Percentiles rank a stretch among this genome's conserved stretches.
Evolutionary conservation across 2,888 invertebrate genomes (phyloP).

Genomic region (Sepiola atlantica): DNA sequence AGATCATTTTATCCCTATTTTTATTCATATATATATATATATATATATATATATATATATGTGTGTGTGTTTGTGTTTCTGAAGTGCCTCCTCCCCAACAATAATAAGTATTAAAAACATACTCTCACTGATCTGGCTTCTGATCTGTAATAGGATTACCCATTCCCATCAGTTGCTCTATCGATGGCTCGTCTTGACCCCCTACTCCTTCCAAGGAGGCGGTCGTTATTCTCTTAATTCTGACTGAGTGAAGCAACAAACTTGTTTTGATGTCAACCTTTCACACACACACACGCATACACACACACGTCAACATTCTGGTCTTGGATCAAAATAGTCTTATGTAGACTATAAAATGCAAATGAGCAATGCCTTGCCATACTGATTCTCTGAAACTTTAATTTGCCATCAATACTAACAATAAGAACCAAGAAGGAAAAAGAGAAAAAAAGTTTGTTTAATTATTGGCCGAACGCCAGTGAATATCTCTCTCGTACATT

Average conservation of each 20-base stretch:
- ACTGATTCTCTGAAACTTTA: not conserved
- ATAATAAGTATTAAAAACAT: not conserved
- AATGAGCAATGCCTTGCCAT: not conserved
- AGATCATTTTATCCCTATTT: no score
- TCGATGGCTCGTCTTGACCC: not conserved
- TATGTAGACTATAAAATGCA: not conserved
- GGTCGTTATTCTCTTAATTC: not conserved
- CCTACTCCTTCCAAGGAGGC: not conserved
- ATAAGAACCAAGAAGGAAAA: not conserved
- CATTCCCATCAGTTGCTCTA: not conserved
- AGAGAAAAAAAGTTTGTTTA: not conserved
- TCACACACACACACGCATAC: not conserved
- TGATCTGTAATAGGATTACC: slow-evolving; percentile 6
- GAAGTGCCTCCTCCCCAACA: not conserved
- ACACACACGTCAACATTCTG: not conserved
- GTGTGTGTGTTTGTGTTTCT: not conserved
- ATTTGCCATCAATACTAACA: not conserved
- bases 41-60: not conserved
- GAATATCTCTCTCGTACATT: not conserved
- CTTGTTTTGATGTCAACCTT: slow-evolving; percentile 8
- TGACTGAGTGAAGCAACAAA: not conserved
- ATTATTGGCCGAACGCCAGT: not conserved
- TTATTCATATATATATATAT: no score
- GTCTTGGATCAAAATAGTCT: slow-evolving; percentile 9
- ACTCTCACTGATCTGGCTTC: not conserved